Evolutionary conservation across 2,797 vertebrate genomes (phyloP).

Genomic region (Synaphobranchus kaupii): DNA sequence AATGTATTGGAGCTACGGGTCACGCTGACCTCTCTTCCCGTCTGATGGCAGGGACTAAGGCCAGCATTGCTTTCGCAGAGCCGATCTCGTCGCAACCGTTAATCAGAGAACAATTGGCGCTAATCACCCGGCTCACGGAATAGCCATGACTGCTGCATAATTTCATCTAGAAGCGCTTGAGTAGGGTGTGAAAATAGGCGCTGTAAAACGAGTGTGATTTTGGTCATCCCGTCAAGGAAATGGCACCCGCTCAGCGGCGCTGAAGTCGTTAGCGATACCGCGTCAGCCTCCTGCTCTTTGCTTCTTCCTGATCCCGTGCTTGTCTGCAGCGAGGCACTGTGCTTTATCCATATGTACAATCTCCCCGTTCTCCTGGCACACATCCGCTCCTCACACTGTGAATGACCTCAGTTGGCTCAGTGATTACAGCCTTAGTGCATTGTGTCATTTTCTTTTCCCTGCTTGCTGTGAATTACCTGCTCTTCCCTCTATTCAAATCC

Average conservation of each 20-base stretch:
- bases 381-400: background rate
- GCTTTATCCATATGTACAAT: background rate
- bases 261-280: background rate
- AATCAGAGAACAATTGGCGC: background rate
- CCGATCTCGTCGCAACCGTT: background rate
- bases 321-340: background rate
- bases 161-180: background rate
- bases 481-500: constrained; percentile 18
- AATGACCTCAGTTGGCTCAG: constrained; percentile 10
- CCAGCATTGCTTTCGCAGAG: background rate
- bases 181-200: background rate
- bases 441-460: background rate
- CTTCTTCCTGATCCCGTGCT: background rate
- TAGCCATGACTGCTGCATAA: background rate
- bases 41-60: background rate
- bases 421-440: background rate
- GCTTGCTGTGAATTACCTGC: constrained; percentile 6
- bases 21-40: background rate
- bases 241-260: background rate
- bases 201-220: background rate
- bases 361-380: background rate
- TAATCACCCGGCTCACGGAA: background rate
- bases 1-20: background rate
- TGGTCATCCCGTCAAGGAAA: background rate
- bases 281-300: background rate